A percentile compares a stretch with the other conserved stretches of the same genome.
Conservation (phyloP, 1,140 invertebrate genomes). For the Danaus melanippus region DNA sequence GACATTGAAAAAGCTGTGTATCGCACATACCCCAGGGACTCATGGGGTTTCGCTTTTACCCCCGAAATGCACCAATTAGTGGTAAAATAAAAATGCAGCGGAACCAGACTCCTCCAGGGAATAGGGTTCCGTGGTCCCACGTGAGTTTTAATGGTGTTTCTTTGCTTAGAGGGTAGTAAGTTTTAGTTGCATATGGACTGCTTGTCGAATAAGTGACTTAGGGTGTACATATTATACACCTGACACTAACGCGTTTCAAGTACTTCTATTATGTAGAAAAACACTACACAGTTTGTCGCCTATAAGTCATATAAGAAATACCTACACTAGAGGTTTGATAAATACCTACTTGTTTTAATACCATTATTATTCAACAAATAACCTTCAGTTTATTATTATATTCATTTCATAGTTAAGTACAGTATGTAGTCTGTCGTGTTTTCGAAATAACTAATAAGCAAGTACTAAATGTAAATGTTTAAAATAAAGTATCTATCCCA, state of each 20-base stretch:
- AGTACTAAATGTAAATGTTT: constrained; percentile 14
- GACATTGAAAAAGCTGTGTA: constrained; percentile 54
- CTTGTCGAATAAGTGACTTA: constrained; percentile 50
- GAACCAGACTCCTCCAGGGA: constrained; percentile 45
- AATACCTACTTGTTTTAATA: no score
- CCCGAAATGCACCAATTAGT: constrained; percentile 65
- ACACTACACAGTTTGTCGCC: no score
- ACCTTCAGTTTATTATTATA: no score
- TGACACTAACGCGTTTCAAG: no score
- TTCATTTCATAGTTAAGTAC: no score
- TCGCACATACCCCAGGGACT: constrained; percentile 39
- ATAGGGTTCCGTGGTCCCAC: constrained; percentile 42
- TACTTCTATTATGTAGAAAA: no score
- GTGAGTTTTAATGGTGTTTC: constrained; percentile 62
- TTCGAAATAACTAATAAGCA: background rate
- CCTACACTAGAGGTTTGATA: no score
- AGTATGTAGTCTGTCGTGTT: no score
- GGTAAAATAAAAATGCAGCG: constrained; percentile 65
- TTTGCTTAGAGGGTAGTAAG: constrained; percentile 55
- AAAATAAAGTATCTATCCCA: constrained; percentile 27
- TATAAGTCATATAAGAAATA: no score
- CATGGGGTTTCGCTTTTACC: constrained; percentile 43
- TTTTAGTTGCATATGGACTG: constrained; percentile 55
- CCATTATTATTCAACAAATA: no score
- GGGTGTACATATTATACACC: constrained; percentile 12